These are phyloP conservation scores for Micromesistius poutassou DNA, from an alignment of 2,797 vertebrate species.

Conservation along the genomic window DNA sequence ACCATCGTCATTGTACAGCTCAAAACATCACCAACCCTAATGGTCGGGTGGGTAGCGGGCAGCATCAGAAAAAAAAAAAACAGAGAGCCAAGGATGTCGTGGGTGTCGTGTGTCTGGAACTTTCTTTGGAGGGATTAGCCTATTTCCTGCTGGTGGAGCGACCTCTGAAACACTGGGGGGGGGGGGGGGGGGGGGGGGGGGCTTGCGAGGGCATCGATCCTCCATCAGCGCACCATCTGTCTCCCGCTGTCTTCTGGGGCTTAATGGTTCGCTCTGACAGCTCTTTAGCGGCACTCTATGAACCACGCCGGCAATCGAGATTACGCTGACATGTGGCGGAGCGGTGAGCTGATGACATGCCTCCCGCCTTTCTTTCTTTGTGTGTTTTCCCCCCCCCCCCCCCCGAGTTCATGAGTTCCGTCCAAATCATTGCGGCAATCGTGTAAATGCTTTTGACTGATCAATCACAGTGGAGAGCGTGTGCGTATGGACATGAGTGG, in stretches of 20 bases:
- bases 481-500: background rate
- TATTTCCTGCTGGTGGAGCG: constrained; percentile 55
- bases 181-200: constrained; percentile 36
- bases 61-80: constrained; percentile 10
- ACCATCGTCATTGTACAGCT: constrained; percentile 38
- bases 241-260: constrained; percentile 65
- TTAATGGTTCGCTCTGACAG: constrained; percentile 68
- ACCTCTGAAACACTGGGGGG: constrained; percentile 35
- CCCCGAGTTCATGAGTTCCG: background rate
- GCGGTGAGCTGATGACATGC: constrained; percentile 16
- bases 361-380: constrained; percentile 5
- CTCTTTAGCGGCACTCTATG: constrained; percentile 59
- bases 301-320: constrained; percentile 48
- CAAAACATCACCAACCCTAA: constrained; percentile 15
- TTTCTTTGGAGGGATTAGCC: constrained; percentile 68
- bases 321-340: constrained; percentile 56
- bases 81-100: constrained; percentile 48
- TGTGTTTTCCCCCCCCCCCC: too few species aligned
- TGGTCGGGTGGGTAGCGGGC: constrained; percentile 10
- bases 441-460: constrained; percentile 3
- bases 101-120: constrained; percentile 63
- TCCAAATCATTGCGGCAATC: background rate
- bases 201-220: constrained; percentile 59
- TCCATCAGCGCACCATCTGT: constrained; percentile 73
- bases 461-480: constrained; percentile 39